Conservation (phyloP, 2,797 vertebrate genomes). For the Labeo calbasu region DNA sequence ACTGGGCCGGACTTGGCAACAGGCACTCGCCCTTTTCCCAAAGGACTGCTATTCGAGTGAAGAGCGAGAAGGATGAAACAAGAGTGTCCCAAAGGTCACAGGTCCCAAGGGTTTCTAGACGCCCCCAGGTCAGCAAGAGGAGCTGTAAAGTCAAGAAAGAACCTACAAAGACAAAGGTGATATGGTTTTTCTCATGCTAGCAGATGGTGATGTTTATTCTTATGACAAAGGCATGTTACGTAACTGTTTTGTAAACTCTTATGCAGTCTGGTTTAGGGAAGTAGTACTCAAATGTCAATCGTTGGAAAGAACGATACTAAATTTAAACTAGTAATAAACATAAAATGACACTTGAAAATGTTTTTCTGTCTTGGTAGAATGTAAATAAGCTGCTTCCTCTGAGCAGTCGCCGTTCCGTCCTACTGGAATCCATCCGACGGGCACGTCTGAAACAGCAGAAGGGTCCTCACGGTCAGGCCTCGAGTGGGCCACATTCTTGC, state of each 20-base stretch:
- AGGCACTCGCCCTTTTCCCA: conserved; percentile 56
- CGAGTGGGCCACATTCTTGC: conserved; percentile 76
- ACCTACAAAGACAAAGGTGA: conserved; percentile 63
- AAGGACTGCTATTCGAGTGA: conserved; percentile 61
- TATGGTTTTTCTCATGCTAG: background rate
- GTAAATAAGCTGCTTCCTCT: conserved; percentile 61
- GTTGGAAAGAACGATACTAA: background rate
- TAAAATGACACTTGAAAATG: background rate
- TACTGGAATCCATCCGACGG: conserved; percentile 71
- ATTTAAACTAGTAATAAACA: background rate
- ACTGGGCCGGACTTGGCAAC: conserved; percentile 61
- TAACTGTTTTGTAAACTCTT: background rate
- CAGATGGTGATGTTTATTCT: conserved; percentile 2
- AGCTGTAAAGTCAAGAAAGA: conserved; percentile 55
- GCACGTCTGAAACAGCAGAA: conserved; percentile 75
- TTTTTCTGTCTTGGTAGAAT: conserved; percentile 60
- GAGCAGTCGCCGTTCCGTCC: conserved; percentile 64
- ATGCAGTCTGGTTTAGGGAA: background rate
- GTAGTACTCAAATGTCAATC: background rate
- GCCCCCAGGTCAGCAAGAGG: conserved; percentile 68
- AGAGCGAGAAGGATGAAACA: conserved; percentile 69
- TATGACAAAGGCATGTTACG: conserved; percentile 3
- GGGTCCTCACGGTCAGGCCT: conserved; percentile 71
- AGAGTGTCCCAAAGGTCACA: conserved; percentile 63
- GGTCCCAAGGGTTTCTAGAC: conserved; percentile 35